A percentile compares a stretch with the other conserved stretches of the same genome.
Evolutionary conservation across 2,888 invertebrate species (phyloP).

Genomic region (Cylloceria caligata): DNA sequence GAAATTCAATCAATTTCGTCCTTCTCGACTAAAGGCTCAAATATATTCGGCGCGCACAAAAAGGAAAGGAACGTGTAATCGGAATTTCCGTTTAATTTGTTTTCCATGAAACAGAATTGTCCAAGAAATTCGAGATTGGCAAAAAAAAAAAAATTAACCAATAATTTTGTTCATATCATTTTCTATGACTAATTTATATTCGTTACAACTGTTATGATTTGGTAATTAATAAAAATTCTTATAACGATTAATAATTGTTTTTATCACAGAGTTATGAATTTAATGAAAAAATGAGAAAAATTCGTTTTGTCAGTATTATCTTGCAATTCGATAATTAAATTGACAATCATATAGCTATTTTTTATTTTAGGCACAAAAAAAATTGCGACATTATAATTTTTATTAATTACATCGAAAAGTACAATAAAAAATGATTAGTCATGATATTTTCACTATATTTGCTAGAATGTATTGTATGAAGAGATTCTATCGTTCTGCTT

Average conservation of each 20-base stretch:
- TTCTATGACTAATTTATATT: neutral
- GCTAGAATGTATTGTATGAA: neutral
- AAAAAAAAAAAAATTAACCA: neutral
- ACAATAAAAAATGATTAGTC: too few species aligned
- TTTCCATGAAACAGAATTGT: neutral
- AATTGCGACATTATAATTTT: too few species aligned
- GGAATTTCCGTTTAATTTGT: conserved; percentile 3
- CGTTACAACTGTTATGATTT: too few species aligned
- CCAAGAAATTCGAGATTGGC: neutral
- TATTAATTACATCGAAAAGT: too few species aligned
- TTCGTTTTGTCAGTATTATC: too few species aligned
- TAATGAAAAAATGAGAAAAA: too few species aligned
- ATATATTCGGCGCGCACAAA: neutral
- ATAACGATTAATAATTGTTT: too few species aligned
- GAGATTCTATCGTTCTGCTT: neutral
- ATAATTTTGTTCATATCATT: neutral
- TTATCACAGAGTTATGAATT: too few species aligned
- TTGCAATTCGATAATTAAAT: too few species aligned
- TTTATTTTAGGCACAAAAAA: too few species aligned
- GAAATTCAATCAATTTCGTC: neutral
- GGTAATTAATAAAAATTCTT: too few species aligned
- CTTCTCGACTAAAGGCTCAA: neutral
- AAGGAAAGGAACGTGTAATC: neutral
- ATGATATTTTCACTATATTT: neutral
- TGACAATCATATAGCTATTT: too few species aligned